These are phyloP conservation scores for Parthenolecanium corni DNA, from an alignment of 2,888 invertebrate genomes.

Conservation along the genomic window DNA sequence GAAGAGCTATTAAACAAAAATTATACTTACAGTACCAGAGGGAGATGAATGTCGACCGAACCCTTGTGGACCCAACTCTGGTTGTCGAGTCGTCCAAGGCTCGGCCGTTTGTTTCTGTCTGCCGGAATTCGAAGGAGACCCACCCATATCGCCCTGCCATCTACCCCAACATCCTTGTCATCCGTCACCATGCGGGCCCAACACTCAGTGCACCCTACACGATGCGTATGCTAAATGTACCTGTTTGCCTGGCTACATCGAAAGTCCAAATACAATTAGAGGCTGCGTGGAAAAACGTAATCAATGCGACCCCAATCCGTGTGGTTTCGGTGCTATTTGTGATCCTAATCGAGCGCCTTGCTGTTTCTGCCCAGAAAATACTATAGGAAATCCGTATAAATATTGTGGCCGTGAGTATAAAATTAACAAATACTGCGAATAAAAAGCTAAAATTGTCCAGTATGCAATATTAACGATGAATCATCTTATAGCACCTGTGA, in stretches of 20 bases:
- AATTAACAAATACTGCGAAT: not conserved
- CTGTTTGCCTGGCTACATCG: conserved; percentile 67
- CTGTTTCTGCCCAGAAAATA: conserved; percentile 74
- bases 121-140: conserved; percentile 60
- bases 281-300: conserved; percentile 69
- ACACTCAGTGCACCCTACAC: conserved; percentile 42
- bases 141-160: conserved; percentile 43
- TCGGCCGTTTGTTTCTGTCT: conserved; percentile 71
- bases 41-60: conserved; percentile 72
- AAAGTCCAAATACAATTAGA: conserved; percentile 75
- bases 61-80: conserved; percentile 72
- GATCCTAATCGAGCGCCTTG: conserved; percentile 65
- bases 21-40: conserved; percentile 65
- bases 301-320: conserved; percentile 71
- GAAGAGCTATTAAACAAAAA: not conserved
- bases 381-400: conserved; percentile 70
- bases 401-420: conserved; percentile 47
- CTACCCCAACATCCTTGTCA: conserved; percentile 37
- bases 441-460: not conserved
- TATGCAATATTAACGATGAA: not conserved
- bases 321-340: conserved; percentile 65
- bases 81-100: conserved; percentile 62
- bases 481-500: conserved; percentile 43
- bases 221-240: conserved; percentile 81
- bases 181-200: conserved; percentile 38